phyloP scores from a whole-genome alignment of 92 coral and sea anemone species.

The Palythoa grandiflora region DNA sequence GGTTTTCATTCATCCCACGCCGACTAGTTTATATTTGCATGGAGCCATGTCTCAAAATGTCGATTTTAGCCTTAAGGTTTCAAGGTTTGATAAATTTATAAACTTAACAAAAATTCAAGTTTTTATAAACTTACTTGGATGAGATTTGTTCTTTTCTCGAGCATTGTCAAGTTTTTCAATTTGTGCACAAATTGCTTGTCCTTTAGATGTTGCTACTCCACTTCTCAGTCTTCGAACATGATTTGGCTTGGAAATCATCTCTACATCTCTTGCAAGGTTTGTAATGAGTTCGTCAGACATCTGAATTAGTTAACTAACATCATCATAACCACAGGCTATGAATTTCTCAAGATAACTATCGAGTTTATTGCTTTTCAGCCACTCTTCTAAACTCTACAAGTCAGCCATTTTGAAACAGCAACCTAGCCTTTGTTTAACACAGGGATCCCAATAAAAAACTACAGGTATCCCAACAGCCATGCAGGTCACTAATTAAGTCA shows the following conservation, averaged over 20 bases:
- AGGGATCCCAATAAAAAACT: background rate
- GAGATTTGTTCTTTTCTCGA: too few species aligned
- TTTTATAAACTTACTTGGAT: too few species aligned
- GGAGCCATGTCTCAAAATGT: too few species aligned
- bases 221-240: constrained; percentile 43
- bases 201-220: constrained; percentile 28
- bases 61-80: too few species aligned
- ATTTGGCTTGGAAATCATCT: constrained; percentile 35
- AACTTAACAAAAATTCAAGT: too few species aligned
- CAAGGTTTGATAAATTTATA: too few species aligned
- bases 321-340: constrained; percentile 46
- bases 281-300: constrained; percentile 44
- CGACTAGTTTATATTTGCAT: too few species aligned
- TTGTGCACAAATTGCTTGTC: constrained; percentile 30
- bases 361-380: constrained; percentile 57
- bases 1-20: too few species aligned
- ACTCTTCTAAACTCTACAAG: constrained; percentile 16
- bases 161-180: too few species aligned
- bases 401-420: constrained; percentile 18
- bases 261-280: constrained; percentile 23
- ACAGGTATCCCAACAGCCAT: constrained; percentile 27
- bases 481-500: constrained; percentile 1
- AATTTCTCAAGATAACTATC: constrained; percentile 49
- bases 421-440: too few species aligned
- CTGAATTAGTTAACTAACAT: constrained; percentile 39